A percentile compares a stretch with the other conserved stretches of the same genome.
phyloP scores from a whole-genome alignment of 2,888 invertebrate genomes.

The Panopea generosa region DNA sequence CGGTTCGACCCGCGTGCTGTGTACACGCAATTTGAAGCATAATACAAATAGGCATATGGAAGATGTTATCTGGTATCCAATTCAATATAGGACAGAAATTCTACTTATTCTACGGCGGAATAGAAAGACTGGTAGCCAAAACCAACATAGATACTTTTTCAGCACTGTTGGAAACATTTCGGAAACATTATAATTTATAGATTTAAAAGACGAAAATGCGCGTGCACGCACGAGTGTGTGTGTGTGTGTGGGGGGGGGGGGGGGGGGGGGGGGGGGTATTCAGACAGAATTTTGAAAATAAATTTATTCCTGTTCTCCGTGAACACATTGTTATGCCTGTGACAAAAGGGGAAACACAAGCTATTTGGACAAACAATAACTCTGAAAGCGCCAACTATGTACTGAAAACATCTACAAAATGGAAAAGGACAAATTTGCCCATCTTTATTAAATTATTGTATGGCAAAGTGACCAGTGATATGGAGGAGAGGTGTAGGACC shows the following conservation, averaged over 20 bases:
- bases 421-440: no score
- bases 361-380: conserved; percentile 18
- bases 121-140: not conserved
- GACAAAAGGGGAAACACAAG: not conserved
- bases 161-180: not conserved
- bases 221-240: no score
- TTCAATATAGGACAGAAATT: not conserved
- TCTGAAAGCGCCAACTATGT: not conserved
- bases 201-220: no score
- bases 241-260: no score
- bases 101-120: not conserved
- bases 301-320: conserved; percentile 6
- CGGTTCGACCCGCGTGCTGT: conserved; percentile 15
- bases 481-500: no score
- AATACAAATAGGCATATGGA: conserved; percentile 11
- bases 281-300: conserved; percentile 4
- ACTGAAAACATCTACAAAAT: not conserved
- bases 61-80: conserved; percentile 6
- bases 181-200: no score
- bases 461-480: no score
- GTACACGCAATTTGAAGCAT: conserved; percentile 34
- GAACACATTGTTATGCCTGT: conserved; percentile 12
- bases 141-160: conserved; percentile 8
- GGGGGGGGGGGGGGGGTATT: not conserved
- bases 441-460: no score